These are phyloP conservation scores for Autographa pulchrina DNA, from an alignment of 2,888 invertebrate species.

Conservation along the genomic window DNA sequence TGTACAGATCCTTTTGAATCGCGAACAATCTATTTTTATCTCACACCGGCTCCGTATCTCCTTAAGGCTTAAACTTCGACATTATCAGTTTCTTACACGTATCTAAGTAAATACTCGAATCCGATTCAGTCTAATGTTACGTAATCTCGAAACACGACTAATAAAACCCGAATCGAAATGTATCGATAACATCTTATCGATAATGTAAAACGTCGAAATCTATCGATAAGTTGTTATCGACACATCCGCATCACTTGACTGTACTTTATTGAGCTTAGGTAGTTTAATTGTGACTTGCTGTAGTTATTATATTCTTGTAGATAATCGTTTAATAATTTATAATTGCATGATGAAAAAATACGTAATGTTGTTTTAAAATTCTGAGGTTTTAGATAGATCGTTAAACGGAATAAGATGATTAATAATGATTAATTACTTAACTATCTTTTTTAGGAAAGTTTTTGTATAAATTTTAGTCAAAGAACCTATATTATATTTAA, in stretches of 20 bases:
- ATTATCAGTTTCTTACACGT: constrained; percentile 38
- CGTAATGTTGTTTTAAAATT: constrained; percentile 17
- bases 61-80: constrained; percentile 7
- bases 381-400: not conserved
- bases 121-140: constrained; percentile 53
- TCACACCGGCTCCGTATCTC: not conserved
- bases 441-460: not conserved
- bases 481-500: too few species aligned
- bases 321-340: constrained; percentile 55
- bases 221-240: constrained; percentile 72
- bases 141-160: constrained; percentile 58
- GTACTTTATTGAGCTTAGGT: constrained; percentile 52
- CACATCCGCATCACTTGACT: constrained; percentile 73
- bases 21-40: constrained; percentile 17
- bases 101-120: constrained; percentile 49
- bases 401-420: not conserved
- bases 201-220: constrained; percentile 66
- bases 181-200: constrained; percentile 55
- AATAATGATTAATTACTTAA: not conserved
- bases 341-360: constrained; percentile 35
- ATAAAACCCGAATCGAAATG: constrained; percentile 68
- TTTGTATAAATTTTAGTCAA: not conserved
- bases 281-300: constrained; percentile 52
- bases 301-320: constrained; percentile 50
- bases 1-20: not conserved